A percentile compares a stretch with the other conserved stretches of the same genome.
These are phyloP conservation scores for Oxystoma pomonae DNA, from an alignment of 2,888 invertebrate genomes.

Conservation along the genomic window DNA sequence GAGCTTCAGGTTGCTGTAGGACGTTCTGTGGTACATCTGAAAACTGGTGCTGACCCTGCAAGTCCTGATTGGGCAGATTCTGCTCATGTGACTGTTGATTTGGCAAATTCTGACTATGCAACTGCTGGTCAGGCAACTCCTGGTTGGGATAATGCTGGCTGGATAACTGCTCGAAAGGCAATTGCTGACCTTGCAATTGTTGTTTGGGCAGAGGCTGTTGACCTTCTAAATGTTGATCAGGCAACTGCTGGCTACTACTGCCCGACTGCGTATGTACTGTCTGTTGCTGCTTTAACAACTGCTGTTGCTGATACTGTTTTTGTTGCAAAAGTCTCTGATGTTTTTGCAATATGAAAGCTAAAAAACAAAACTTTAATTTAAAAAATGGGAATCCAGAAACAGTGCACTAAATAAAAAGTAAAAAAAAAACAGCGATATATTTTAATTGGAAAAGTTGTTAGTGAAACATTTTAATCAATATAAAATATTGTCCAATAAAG, in stretches of 20 bases:
- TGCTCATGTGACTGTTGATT: too few relatives aligned
- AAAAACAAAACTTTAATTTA: too few relatives aligned
- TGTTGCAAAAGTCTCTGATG: slow-evolving; percentile 25
- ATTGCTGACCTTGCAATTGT: slow-evolving; percentile 4
- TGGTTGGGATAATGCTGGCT: slow-evolving; percentile 11
- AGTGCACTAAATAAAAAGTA: too few relatives aligned
- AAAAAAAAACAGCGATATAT: too few relatives aligned
- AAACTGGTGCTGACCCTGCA: too few relatives aligned
- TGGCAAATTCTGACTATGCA: slow-evolving; percentile 5
- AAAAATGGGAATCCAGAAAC: too few relatives aligned
- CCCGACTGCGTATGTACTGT: slow-evolving; percentile 1
- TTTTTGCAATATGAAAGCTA: slow-evolving; percentile 21
- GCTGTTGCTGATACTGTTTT: slow-evolving; percentile 24
- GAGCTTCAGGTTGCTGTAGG: too few relatives aligned
- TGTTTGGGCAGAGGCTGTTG: slow-evolving; percentile 12
- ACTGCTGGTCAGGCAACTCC: background rate
- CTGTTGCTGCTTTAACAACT: slow-evolving; percentile 23
- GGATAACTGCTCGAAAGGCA: background rate
- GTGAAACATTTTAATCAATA: too few relatives aligned
- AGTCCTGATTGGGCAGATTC: too few relatives aligned
- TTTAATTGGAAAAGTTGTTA: too few relatives aligned
- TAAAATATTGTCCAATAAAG: too few relatives aligned
- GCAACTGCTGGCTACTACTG: background rate
- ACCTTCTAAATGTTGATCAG: background rate
- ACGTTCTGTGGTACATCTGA: too few relatives aligned